Percentiles rank a stretch among this genome's conserved stretches.
Conservation (phyloP, 2,113 vertebrate genomes). For the Heterocephalus glaber region DNA sequence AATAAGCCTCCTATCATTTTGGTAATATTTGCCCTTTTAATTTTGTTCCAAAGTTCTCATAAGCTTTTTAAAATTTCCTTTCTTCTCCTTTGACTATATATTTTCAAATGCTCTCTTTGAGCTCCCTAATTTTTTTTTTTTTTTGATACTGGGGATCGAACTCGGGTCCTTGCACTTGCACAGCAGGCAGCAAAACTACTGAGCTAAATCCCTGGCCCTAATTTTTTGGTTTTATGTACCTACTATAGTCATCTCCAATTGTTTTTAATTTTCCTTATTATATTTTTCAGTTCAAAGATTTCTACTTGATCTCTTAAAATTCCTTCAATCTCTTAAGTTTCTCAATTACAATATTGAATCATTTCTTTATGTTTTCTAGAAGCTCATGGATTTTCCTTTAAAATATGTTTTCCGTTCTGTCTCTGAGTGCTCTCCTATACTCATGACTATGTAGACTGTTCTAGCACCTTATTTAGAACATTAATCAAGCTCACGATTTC, state of each 20-base stretch:
- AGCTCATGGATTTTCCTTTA: not conserved
- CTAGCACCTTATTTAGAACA: not conserved
- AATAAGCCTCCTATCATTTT: not conserved
- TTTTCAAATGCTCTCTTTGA: not conserved
- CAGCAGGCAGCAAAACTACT: too few species aligned
- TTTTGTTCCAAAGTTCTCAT: not conserved
- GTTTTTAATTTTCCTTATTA: not conserved
- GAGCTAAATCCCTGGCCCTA: too few species aligned
- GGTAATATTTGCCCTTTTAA: not conserved
- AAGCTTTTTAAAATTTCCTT: not conserved
- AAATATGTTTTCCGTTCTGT: not conserved
- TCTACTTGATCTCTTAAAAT: not conserved
- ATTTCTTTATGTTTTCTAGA: not conserved
- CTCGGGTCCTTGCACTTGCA: too few species aligned
- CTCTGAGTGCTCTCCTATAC: not conserved
- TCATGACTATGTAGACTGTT: not conserved
- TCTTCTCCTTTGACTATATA: not conserved
- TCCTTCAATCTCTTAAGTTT: not conserved
- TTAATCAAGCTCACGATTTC: not conserved
- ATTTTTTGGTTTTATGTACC: not conserved
- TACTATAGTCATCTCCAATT: not conserved
- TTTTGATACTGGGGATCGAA: too few species aligned
- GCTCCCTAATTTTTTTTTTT: not conserved
- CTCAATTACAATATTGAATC: too few species aligned
- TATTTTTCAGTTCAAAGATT: not conserved